Conservation (phyloP, 2,888 invertebrate genomes). For the Lochmaea crataegi region DNA sequence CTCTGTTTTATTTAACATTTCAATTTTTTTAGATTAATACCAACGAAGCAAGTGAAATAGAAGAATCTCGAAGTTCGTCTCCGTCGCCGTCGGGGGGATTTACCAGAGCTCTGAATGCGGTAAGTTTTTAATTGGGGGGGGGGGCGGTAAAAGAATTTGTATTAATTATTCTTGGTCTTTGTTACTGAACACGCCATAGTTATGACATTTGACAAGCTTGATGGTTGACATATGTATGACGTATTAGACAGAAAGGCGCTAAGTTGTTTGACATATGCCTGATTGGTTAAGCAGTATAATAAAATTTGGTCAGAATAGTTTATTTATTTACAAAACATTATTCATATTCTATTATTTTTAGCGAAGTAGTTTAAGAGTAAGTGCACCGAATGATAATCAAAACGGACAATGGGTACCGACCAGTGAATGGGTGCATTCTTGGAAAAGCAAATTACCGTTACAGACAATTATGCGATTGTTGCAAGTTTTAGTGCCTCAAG, state of each 20-base stretch:
- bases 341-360: conserved; percentile 55
- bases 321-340: too few relatives aligned
- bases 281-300: too few relatives aligned
- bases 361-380: conserved; percentile 75
- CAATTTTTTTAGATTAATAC: conserved; percentile 18
- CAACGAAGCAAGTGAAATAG: conserved; percentile 16
- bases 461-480: conserved; percentile 99
- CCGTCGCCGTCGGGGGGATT: conserved; percentile 42
- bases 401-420: conserved; percentile 85
- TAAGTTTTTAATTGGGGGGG: conserved; percentile 38
- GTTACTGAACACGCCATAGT: too few relatives aligned
- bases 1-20: not conserved
- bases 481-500: conserved; percentile 98
- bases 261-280: too few relatives aligned
- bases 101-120: conserved; percentile 60
- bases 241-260: too few relatives aligned
- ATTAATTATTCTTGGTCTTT: too few relatives aligned
- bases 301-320: too few relatives aligned
- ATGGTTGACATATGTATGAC: too few relatives aligned
- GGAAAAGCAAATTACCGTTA: conserved; percentile 96
- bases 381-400: conserved; percentile 58
- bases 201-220: too few relatives aligned
- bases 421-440: conserved; percentile 94
- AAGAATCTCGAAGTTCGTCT: conserved; percentile 19
- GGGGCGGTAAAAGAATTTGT: too few relatives aligned